Conservation (phyloP, 2,888 invertebrate species). For the Dexiosoma caninum region DNA sequence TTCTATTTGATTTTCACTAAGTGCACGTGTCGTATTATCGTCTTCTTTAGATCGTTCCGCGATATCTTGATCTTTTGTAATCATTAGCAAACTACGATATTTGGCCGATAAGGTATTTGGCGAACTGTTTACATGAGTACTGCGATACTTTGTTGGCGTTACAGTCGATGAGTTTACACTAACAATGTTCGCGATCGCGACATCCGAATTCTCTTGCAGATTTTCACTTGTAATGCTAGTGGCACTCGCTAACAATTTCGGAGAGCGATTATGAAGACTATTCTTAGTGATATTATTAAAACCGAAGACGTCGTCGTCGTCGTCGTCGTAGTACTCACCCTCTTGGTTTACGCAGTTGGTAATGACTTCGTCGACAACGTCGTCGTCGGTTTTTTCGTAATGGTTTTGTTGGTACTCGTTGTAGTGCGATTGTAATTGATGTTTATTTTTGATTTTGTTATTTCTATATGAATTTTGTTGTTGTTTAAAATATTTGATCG, state of each 20-base stretch:
- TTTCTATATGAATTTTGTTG: conserved; percentile 26
- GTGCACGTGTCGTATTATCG: conserved; percentile 60
- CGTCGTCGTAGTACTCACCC: too few relatives aligned
- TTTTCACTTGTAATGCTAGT: conserved; percentile 28
- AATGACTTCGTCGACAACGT: not conserved
- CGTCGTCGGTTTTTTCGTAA: not conserved
- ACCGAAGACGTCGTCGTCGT: conserved; percentile 63
- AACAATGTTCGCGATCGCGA: conserved; percentile 3
- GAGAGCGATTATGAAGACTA: conserved; percentile 7
- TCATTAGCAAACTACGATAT: conserved; percentile 93
- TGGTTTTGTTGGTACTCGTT: conserved; percentile 11
- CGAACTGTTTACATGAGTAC: conserved; percentile 78
- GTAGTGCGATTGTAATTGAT: conserved; percentile 30
- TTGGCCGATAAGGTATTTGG: conserved; percentile 80
- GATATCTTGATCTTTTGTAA: conserved; percentile 83
- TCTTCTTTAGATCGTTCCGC: conserved; percentile 66
- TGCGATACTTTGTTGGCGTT: conserved; percentile 64
- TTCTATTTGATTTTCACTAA: conserved; percentile 42
- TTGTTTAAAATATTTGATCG: conserved; percentile 16
- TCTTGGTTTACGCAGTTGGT: conserved; percentile 17
- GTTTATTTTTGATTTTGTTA: conserved; percentile 42
- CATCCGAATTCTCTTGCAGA: conserved; percentile 11
- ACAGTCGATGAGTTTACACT: conserved; percentile 24
- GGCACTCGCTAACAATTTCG: conserved; percentile 17
- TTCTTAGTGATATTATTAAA: conserved; percentile 50